These are phyloP conservation scores for Pogoniulus pusillus DNA, from an alignment of 2,797 vertebrate genomes.

Conservation along the genomic window DNA sequence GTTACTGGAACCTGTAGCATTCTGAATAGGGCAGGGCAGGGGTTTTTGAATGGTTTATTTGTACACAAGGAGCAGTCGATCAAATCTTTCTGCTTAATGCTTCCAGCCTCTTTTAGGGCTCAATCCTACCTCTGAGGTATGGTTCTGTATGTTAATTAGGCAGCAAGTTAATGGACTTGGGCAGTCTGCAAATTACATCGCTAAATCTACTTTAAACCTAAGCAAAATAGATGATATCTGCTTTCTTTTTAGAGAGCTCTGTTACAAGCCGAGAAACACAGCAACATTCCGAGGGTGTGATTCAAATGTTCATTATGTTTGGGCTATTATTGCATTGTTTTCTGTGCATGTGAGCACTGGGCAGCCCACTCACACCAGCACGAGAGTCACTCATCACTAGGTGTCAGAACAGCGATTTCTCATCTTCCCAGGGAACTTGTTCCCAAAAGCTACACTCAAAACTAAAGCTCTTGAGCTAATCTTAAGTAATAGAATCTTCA, in stretches of 20 bases:
- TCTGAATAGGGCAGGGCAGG: not conserved
- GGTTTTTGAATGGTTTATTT: not conserved
- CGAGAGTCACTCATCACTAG: not conserved
- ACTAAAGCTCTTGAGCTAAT: not conserved
- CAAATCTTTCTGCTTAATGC: not conserved
- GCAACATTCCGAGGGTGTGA: not conserved
- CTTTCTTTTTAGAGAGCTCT: not conserved
- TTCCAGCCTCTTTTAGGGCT: not conserved
- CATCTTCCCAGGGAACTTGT: not conserved
- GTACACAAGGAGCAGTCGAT: not conserved
- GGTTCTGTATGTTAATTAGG: conserved; percentile 27
- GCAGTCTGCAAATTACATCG: conserved; percentile 55
- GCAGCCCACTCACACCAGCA: not conserved
- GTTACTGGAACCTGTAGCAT: not conserved
- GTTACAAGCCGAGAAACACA: not conserved
- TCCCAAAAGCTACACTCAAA: not conserved
- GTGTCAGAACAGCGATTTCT: not conserved
- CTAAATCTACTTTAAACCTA: conserved; percentile 10
- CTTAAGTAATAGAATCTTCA: not conserved
- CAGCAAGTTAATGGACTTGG: conserved; percentile 43
- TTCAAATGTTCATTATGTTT: not conserved
- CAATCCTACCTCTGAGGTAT: not conserved
- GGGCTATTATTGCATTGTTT: not conserved
- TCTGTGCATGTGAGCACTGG: not conserved
- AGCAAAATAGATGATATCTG: not conserved